These are phyloP conservation scores for Megaceryle torquata DNA, from an alignment of 2,113 vertebrate species.

Conservation along the genomic window DNA sequence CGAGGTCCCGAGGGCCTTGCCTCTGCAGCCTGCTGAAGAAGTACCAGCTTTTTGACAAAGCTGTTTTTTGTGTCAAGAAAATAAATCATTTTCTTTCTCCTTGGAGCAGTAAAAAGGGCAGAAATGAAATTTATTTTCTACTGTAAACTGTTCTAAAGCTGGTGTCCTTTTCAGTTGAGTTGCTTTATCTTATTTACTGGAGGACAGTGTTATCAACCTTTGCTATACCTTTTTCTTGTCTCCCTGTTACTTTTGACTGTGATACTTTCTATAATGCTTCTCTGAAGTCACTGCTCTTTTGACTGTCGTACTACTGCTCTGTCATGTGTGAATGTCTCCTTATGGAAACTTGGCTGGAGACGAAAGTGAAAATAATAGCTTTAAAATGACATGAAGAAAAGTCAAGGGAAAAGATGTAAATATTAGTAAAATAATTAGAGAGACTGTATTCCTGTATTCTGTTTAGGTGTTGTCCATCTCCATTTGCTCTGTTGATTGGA, in stretches of 20 bases:
- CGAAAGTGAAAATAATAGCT: slow-evolving; percentile 30
- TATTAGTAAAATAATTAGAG: neutral
- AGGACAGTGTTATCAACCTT: neutral
- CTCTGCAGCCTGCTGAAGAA: neutral
- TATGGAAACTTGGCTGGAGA: slow-evolving; percentile 42
- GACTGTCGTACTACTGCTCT: slow-evolving; percentile 24
- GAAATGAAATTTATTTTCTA: neutral
- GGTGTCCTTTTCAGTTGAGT: neutral
- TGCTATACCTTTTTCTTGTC: neutral
- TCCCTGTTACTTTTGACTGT: neutral
- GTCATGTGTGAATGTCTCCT: slow-evolving; percentile 40
- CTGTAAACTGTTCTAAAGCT: neutral
- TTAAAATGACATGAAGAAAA: neutral
- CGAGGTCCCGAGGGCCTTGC: neutral
- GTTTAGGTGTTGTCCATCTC: neutral
- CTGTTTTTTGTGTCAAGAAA: neutral
- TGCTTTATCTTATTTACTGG: neutral
- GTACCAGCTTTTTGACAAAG: neutral
- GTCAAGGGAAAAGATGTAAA: neutral
- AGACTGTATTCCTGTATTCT: neutral
- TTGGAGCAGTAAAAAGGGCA: neutral
- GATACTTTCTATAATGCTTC: neutral
- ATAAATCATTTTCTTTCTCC: neutral
- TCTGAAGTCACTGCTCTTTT: slow-evolving; percentile 44
- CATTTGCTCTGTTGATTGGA: neutral